These are phyloP conservation scores for Stenolophus ochropezus DNA, from an alignment of 2,888 invertebrate species.

Conservation along the genomic window DNA sequence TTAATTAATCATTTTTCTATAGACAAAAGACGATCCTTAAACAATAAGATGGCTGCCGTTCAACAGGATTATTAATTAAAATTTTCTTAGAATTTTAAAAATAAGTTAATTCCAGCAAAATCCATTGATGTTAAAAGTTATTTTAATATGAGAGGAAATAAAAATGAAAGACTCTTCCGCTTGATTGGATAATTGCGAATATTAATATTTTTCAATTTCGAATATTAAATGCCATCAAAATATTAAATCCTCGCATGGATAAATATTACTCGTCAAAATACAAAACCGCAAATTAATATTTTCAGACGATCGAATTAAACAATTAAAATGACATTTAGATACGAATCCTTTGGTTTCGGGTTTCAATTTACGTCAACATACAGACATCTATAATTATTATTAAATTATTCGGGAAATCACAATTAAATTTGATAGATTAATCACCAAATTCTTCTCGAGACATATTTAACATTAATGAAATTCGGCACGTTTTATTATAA, in stretches of 20 bases:
- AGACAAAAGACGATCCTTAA: constrained; percentile 24
- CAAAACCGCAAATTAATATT: too few species aligned
- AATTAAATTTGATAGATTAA: too few species aligned
- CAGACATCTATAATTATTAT: too few species aligned
- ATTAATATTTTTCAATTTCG: constrained; percentile 29
- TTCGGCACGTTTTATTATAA: too few species aligned
- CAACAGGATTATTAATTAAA: constrained; percentile 55
- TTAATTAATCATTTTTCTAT: constrained; percentile 55
- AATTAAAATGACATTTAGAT: constrained; percentile 30
- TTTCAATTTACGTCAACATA: background rate
- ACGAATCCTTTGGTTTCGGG: background rate
- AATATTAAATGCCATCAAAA: constrained; percentile 13
- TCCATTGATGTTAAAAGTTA: constrained; percentile 35
- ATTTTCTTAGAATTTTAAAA: constrained; percentile 28
- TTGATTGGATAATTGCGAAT: constrained; percentile 26
- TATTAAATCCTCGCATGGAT: constrained; percentile 10
- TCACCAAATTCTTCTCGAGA: too few species aligned
- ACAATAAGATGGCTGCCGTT: constrained; percentile 33
- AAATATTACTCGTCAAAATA: too few species aligned
- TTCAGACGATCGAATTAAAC: too few species aligned
- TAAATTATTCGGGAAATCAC: too few species aligned
- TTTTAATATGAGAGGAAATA: constrained; percentile 27
- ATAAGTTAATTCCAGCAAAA: constrained; percentile 48
- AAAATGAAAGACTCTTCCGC: constrained; percentile 11
- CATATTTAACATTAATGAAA: too few species aligned